Conservation (phyloP, 2,113 vertebrate species). For the Trichomycterus rosablanca region DNA sequence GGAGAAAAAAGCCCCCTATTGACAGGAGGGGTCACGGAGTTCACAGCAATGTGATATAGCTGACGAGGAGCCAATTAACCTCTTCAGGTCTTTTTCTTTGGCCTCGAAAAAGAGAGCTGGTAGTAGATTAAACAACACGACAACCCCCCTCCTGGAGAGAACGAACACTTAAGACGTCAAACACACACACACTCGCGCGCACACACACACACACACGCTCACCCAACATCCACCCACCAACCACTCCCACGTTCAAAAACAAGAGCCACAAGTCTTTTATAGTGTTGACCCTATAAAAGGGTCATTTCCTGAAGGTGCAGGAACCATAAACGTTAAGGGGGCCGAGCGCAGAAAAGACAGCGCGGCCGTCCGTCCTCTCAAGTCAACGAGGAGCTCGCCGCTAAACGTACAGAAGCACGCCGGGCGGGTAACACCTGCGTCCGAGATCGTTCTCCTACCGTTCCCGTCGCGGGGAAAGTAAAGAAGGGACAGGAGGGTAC, state of each 20-base stretch:
- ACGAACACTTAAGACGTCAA: conserved; percentile 42
- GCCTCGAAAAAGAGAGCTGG: conserved; percentile 59
- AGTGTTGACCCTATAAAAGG: conserved; percentile 88
- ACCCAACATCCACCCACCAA: conserved; percentile 52
- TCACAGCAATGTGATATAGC: conserved; percentile 84
- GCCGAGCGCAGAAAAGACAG: conserved; percentile 68
- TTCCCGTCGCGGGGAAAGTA: conserved; percentile 43
- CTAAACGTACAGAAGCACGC: conserved; percentile 63
- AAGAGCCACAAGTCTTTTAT: conserved; percentile 79
- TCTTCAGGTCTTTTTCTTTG: conserved; percentile 77
- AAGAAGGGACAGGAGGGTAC: neutral
- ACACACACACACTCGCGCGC: conserved; percentile 33
- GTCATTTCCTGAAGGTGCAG: conserved; percentile 83
- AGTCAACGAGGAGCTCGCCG: conserved; percentile 58
- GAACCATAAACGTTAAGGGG: conserved; percentile 83
- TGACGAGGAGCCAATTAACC: conserved; percentile 83
- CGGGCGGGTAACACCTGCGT: conserved; percentile 67
- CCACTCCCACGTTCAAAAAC: conserved; percentile 67
- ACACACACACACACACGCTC: conserved; percentile 32
- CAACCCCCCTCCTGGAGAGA: conserved; percentile 25
- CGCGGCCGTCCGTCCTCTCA: conserved; percentile 62
- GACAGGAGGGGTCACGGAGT: conserved; percentile 79
- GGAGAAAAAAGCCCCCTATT: conserved; percentile 72
- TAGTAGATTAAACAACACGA: conserved; percentile 45
- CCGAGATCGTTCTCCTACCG: conserved; percentile 47